Base-by-base conservation (phyloP, 2,888 invertebrate genomes). In the Lutraria lutraria region DNA sequence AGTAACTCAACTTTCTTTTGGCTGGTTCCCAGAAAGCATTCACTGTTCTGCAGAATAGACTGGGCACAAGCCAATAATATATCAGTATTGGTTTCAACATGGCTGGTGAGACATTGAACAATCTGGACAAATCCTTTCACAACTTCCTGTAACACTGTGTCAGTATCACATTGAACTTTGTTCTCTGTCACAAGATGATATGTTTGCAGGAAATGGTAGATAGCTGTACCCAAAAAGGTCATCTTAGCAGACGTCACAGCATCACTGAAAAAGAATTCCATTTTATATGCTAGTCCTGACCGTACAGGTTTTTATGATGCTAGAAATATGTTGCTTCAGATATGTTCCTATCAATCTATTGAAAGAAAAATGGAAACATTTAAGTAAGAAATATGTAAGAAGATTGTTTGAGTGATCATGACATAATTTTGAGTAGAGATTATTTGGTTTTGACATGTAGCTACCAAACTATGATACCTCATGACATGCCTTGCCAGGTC, bases 61-160 rank as follows among this genome's bases (percentile, higher is more conserved):
- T 88, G 87, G 56, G 94, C 94, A 87, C 94, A 94, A 60, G 94
- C 92, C 15, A 94, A 84, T 84, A 95, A 94, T 60, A 94, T 86
- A 21, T 93, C 94, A 29, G 91, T 21, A 60, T 72, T 82, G 12
- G 87, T 88, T 53, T 88, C 87, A 29, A 88, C 54, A n/a, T 83
- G 79, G 16, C 54, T 72, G 29, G 87, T 88, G 19, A 63, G 60
- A 4, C 79, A 80, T 79, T 80, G 83, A 15, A 88, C 34, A 8
- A 83, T 80, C 56, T 29, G 29, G 1, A 83, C 43, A 34, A 79
- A 88, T 21, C 76, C 76, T 25, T 19, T 34, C 3, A 76, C 19
- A 19, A 25, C 76, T 34, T 31, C 19, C 0, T 76, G 29, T 34
- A 76, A 34, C 34, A 76, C 16, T 0, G 29, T 56, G 31, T 31